Conservation (phyloP, 2,888 invertebrate species). For the Campoletis raptor region DNA sequence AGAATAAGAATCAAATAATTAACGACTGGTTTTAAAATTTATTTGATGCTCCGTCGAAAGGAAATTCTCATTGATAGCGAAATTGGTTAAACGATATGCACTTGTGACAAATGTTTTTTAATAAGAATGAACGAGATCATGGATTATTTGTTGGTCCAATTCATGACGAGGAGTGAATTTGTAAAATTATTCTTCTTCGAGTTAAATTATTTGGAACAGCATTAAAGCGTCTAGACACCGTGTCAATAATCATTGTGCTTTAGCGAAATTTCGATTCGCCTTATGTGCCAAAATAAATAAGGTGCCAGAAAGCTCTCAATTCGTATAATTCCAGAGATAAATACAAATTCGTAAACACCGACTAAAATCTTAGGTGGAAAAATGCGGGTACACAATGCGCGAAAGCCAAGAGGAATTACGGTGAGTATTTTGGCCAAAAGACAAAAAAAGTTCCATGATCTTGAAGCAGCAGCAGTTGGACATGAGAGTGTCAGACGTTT, state of each 20-base stretch:
- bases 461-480: constrained; percentile 26
- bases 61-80: not conserved
- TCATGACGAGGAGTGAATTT: not conserved
- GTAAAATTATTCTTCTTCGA: not conserved
- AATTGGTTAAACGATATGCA: not conserved
- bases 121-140: not conserved
- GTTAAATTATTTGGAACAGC: not conserved
- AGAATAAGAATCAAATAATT: not conserved
- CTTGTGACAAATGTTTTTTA: not conserved
- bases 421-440: constrained; percentile 37
- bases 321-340: not conserved
- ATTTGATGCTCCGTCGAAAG: not conserved
- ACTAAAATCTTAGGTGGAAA: constrained; percentile 2
- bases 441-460: constrained; percentile 51
- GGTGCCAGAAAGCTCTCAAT: not conserved
- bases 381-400: not conserved
- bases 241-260: not conserved
- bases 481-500: constrained; percentile 25
- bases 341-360: not conserved
- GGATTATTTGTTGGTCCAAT: not conserved
- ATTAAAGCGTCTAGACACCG: constrained; percentile 36
- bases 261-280: not conserved
- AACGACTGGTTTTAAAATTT: not conserved
- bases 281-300: constrained; percentile 46
- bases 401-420: constrained; percentile 36